phyloP scores from a whole-genome alignment of 2,797 vertebrate genomes.

The Rhodeus uyekii region DNA sequence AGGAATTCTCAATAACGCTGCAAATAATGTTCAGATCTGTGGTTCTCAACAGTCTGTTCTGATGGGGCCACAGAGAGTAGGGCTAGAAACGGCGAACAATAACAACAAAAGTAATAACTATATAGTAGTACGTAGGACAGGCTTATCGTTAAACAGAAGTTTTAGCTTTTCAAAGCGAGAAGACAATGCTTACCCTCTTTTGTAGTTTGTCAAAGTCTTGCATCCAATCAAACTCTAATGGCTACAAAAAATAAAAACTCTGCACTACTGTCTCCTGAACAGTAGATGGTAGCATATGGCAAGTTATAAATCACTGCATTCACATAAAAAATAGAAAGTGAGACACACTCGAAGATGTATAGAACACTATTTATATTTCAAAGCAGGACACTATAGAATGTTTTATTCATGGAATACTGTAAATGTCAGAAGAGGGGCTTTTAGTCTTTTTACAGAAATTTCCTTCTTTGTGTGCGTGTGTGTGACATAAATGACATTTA shows the following conservation, averaged over 20 bases:
- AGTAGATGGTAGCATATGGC: slow-evolving; percentile 54
- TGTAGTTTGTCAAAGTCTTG: too few relatives aligned
- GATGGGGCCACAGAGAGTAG: background rate
- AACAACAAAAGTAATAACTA: background rate
- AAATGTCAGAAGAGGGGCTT: slow-evolving; percentile 10
- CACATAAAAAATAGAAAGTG: background rate
- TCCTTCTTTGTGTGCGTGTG: background rate
- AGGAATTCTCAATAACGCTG: background rate
- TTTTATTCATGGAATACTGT: slow-evolving; percentile 29
- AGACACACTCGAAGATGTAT: background rate
- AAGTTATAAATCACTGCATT: background rate
- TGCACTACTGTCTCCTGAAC: background rate
- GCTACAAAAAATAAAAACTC: background rate
- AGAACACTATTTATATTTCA: slow-evolving; percentile 20
- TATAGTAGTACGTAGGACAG: background rate
- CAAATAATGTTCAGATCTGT: background rate
- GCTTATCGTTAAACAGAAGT: background rate
- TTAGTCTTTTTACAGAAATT: background rate
- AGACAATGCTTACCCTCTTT: too few relatives aligned
- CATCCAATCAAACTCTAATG: too few relatives aligned
- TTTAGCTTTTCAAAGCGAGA: background rate
- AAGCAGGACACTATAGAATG: background rate
- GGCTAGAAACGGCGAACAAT: background rate
- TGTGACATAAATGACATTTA: slow-evolving; percentile 5
- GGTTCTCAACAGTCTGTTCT: background rate